phyloP scores from a whole-genome alignment of 1,140 invertebrate genomes.

The Magallana ariakensis region DNA sequence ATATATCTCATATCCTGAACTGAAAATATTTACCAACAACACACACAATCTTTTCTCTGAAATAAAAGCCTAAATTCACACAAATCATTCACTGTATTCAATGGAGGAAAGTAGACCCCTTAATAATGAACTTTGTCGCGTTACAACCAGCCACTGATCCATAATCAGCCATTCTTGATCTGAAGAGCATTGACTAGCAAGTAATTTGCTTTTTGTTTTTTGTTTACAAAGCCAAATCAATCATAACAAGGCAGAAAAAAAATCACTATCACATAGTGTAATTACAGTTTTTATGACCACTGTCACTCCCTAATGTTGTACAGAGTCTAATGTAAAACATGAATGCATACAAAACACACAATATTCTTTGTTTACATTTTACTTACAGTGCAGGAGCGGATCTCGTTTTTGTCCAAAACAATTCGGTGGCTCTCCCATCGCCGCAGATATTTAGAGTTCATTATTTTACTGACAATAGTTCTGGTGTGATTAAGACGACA shows the following conservation, averaged over 20 bases:
- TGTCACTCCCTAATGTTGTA: no score
- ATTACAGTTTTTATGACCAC: no score
- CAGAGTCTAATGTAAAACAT: no score
- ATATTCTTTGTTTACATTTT: conserved; percentile 25
- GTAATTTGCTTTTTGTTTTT: not conserved
- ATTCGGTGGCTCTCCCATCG: conserved; percentile 90
- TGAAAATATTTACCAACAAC: no score
- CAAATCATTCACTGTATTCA: no score
- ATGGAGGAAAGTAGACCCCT: no score
- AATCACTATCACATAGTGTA: not conserved
- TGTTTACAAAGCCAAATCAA: not conserved
- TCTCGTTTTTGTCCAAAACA: conserved; percentile 85
- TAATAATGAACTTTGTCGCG: no score
- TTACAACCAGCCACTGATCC: not conserved
- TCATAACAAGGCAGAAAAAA: not conserved
- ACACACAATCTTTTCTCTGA: no score
- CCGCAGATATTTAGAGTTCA: conserved; percentile 89
- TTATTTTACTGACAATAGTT: conserved; percentile 90
- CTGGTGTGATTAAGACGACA: conserved; percentile 90
- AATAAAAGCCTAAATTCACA: no score
- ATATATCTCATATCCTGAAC: no score
- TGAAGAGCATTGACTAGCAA: conserved; percentile 27
- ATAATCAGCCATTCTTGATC: not conserved
- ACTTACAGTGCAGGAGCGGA: conserved; percentile 89
- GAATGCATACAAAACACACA: no score